phyloP scores from a whole-genome alignment of 2,797 vertebrate genomes.

The Intellagama lesueurii region DNA sequence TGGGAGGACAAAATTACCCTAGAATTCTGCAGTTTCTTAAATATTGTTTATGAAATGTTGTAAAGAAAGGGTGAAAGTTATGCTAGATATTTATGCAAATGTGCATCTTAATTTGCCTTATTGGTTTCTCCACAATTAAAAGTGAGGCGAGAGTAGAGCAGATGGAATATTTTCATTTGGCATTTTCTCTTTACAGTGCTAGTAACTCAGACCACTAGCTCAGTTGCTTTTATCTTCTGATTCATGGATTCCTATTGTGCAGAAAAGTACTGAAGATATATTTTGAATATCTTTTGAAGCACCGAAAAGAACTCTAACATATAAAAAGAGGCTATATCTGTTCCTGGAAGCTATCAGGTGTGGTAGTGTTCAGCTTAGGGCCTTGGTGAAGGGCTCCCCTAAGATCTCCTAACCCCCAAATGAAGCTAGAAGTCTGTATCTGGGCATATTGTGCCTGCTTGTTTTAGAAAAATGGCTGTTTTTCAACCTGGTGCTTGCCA shows the following conservation, averaged over 20 bases:
- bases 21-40: not conserved
- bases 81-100: slow-evolving; percentile 31
- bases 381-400: too few species aligned
- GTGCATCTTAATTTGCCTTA: slow-evolving; percentile 25
- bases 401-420: too few species aligned
- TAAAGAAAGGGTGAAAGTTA: slow-evolving; percentile 10
- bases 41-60: not conserved
- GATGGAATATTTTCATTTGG: slow-evolving; percentile 10
- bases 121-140: slow-evolving; percentile 21
- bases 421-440: too few species aligned
- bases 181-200: slow-evolving; percentile 18
- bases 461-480: too few species aligned
- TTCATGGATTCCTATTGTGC: not conserved
- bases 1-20: slow-evolving; percentile 26
- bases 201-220: slow-evolving; percentile 10
- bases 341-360: too few species aligned
- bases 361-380: too few species aligned
- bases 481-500: too few species aligned
- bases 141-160: slow-evolving; percentile 21
- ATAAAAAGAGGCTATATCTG: too few species aligned
- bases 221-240: slow-evolving; percentile 5
- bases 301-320: not conserved
- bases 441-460: too few species aligned
- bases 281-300: not conserved
- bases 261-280: not conserved